These are phyloP conservation scores for Vulpes ferrilata DNA, from an alignment of 2,113 vertebrate species.

Conservation along the genomic window DNA sequence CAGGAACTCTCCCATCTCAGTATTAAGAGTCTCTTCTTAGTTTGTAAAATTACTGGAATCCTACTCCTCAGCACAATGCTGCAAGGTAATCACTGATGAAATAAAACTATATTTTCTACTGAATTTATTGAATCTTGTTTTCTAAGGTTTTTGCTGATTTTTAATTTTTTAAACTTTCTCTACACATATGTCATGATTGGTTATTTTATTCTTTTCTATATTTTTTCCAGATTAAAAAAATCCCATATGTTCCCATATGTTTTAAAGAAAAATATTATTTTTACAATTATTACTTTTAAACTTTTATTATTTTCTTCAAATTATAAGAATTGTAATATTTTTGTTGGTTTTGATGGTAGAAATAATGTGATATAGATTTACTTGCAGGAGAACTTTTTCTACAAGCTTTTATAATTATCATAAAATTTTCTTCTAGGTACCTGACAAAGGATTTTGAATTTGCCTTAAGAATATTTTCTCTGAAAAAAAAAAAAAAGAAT, in stretches of 20 bases:
- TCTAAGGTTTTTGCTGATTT: neutral
- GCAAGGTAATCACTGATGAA: neutral
- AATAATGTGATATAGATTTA: neutral
- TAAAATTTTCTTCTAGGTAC: neutral
- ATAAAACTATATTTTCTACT: neutral
- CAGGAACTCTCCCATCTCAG: neutral
- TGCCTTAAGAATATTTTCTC: neutral
- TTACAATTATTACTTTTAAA: neutral
- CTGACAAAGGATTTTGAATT: neutral
- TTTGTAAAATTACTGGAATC: neutral
- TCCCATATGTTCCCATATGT: neutral
- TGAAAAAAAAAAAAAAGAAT: too few relatives aligned
- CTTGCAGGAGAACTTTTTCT: neutral
- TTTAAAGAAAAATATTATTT: neutral
- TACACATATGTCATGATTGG: neutral
- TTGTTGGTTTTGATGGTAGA: neutral
- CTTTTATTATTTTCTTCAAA: neutral
- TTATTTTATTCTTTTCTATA: neutral
- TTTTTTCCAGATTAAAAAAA: neutral
- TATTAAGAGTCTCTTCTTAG: neutral
- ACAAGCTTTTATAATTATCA: neutral
- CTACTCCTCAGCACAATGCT: neutral
- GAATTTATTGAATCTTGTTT: neutral
- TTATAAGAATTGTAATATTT: neutral
- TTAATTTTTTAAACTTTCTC: neutral